Evolutionary conservation across 1,140 invertebrate genomes (phyloP).

Genomic region (Eriocheir sinensis): DNA sequence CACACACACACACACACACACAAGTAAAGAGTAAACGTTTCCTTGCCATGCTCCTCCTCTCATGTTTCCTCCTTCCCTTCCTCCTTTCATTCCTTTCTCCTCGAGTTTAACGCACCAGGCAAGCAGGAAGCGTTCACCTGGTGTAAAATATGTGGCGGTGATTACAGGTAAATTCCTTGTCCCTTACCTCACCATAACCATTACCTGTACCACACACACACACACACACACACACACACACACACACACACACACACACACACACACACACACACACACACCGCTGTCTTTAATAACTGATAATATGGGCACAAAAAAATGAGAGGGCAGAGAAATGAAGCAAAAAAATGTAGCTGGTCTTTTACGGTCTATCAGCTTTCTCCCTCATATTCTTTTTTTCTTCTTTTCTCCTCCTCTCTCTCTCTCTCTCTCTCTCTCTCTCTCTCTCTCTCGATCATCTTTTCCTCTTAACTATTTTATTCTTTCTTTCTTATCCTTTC

Average conservation of each 20-base stretch:
- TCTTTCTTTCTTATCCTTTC: background rate
- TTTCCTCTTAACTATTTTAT: background rate
- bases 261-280: conserved; percentile 37
- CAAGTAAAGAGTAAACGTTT: too few species aligned
- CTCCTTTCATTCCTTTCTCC: too few species aligned
- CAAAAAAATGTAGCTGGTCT: background rate
- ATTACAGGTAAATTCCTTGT: too few species aligned
- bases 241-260: conserved; percentile 10
- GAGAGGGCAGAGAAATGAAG: background rate
- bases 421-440: background rate
- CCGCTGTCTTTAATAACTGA: background rate
- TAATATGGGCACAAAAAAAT: background rate
- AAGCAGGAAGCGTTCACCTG: too few species aligned
- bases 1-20: conserved; percentile 47
- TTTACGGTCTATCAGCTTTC: background rate
- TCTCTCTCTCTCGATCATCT: too few species aligned
- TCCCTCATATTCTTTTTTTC: background rate
- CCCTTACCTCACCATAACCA: background rate
- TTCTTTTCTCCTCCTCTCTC: background rate
- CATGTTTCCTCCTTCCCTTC: too few species aligned
- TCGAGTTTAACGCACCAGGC: too few species aligned
- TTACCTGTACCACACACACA: conserved; percentile 27
- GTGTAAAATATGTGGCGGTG: too few species aligned
- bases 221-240: conserved; percentile 42
- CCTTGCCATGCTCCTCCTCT: too few species aligned